Evolutionary conservation across 2,113 vertebrate species (phyloP).

Genomic region (Pipra filicauda): DNA sequence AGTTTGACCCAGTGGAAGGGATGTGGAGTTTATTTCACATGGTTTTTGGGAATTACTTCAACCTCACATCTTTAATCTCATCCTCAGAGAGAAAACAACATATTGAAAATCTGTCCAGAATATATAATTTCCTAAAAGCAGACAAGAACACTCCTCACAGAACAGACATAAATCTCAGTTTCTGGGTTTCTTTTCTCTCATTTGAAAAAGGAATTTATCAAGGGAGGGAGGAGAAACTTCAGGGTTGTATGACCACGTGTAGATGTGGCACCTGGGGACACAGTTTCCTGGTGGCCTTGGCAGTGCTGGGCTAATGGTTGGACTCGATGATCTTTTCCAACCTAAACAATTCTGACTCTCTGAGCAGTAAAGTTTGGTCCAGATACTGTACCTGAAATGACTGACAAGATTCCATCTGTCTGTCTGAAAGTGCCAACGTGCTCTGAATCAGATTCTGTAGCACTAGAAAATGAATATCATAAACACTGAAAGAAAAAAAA

Average conservation of each 20-base stretch:
- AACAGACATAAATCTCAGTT: neutral
- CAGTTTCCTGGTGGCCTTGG: neutral
- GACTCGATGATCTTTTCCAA: neutral
- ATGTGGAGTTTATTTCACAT: neutral
- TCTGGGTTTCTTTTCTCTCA: neutral
- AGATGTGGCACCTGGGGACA: neutral
- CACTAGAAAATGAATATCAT: slow-evolving; percentile 88
- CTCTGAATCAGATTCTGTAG: slow-evolving; percentile 94
- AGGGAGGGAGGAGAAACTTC: neutral
- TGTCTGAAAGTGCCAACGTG: slow-evolving; percentile 89
- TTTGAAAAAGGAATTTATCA: neutral
- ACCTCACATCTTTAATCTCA: neutral
- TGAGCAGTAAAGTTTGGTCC: neutral
- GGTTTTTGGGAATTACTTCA: neutral
- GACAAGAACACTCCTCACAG: neutral
- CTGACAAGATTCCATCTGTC: slow-evolving; percentile 87
- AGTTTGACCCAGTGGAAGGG: neutral
- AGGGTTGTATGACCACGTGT: neutral
- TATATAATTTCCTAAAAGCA: neutral
- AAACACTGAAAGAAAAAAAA: slow-evolving; percentile 69
- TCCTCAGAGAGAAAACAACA: neutral
- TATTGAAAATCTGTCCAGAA: neutral
- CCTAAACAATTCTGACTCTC: neutral
- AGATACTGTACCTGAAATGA: slow-evolving; percentile 85
- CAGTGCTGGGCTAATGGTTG: neutral